Evolutionary conservation across 2,797 vertebrate species (phyloP).

Genomic region (Anguilla marmorata): DNA sequence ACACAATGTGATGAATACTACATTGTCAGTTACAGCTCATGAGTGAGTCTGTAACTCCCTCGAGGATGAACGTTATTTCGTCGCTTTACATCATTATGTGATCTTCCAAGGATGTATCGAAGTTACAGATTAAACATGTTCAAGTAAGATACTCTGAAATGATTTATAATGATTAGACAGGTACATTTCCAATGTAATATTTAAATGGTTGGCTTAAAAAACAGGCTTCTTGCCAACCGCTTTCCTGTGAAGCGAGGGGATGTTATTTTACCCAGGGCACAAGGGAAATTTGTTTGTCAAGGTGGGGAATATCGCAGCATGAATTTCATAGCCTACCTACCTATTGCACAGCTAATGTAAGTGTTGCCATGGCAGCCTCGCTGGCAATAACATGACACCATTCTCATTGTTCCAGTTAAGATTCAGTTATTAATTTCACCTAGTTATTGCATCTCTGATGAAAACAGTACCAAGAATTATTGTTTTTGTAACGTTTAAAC

Average conservation of each 20-base stretch:
- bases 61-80: not conserved
- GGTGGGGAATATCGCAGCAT: conserved; percentile 1
- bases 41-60: not conserved
- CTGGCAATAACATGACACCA: conserved; percentile 15
- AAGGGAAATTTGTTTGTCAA: conserved; percentile 22
- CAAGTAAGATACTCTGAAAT: not conserved
- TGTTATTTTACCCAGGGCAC: conserved; percentile 1
- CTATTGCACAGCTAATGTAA: conserved; percentile 2
- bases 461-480: not conserved
- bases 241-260: not conserved
- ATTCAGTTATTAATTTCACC: not conserved
- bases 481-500: not conserved
- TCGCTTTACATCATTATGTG: not conserved
- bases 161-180: not conserved
- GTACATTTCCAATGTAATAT: not conserved
- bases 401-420: conserved; percentile 11
- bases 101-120: not conserved
- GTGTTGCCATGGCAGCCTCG: conserved; percentile 15
- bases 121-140: not conserved
- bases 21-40: not conserved
- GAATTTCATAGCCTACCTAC: conserved; percentile 10
- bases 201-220: not conserved
- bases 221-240: not conserved
- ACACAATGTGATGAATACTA: not conserved
- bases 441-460: not conserved